These are phyloP conservation scores for Glandiceps talaboti DNA, from an alignment of 53 echinoderm and acorn worm genomes.

Conservation along the genomic window DNA sequence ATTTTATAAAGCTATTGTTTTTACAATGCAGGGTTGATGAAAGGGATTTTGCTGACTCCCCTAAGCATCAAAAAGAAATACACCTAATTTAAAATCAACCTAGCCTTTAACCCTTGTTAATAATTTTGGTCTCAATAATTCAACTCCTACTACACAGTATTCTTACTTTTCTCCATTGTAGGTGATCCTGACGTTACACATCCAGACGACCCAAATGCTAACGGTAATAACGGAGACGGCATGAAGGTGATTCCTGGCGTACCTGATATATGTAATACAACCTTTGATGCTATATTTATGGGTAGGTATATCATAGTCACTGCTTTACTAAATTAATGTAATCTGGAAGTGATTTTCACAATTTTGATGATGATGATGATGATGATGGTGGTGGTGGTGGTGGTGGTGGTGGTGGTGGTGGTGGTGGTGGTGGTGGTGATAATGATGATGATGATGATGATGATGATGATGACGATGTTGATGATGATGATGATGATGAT, in stretches of 20 bases:
- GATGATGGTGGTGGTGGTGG: background rate
- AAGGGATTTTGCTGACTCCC: no score
- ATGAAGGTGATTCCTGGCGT: no score
- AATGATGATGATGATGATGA: background rate
- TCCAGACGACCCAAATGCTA: background rate
- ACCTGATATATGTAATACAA: background rate
- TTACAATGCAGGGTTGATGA: no score
- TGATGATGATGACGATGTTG: background rate
- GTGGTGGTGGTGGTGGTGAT: background rate
- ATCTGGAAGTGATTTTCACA: background rate
- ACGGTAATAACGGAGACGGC: no score
- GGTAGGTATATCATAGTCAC: background rate
- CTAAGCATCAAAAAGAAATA: no score
- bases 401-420: background rate
- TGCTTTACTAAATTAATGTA: no score
- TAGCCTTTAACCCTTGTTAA: no score
- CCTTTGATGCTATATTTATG: background rate
- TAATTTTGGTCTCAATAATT: no score
- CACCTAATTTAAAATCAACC: no score
- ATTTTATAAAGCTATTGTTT: no score
- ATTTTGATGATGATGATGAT: background rate
- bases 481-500: slow-evolving; percentile 5
- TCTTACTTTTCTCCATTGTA: no score
- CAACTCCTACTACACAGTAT: no score
- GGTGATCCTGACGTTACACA: background rate